Evolutionary conservation across 2,888 invertebrate genomes (phyloP), one percentile per base, ranked within the genome.

Genomic region (Alloplasta piceator): DNA sequence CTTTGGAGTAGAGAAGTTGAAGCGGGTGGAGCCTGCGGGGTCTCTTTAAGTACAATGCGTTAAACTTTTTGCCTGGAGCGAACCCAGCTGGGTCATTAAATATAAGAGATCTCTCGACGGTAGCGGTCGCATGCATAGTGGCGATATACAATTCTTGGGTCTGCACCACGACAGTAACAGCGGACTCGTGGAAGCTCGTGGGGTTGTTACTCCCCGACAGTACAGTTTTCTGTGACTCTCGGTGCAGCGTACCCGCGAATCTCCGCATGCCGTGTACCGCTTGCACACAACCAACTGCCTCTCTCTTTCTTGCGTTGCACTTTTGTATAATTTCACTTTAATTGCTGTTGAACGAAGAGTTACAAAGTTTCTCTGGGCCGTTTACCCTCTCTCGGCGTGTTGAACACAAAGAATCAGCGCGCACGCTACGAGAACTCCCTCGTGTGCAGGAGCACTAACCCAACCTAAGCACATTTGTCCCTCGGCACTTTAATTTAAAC

Each of bases 311-410:
- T 73, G 50, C 77, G 74, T 81, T 77, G 74, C 78, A 84, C 75
- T 87, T 89, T 88, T 89, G 89, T 90, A 89, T 90, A 89, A 90
- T 90, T 89, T 87, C 86, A 89, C 87, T 88, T 90, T 89, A 90
- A 90, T 89, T 90, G 88, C 90, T 89, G 88, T 88, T 87, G 86
- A 86, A 81, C 80, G 78, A 70, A 70, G 82, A 88, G 86, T 88
- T 88, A 85, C 85, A 86, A 87, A 89, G 87, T 89, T 87, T 87
- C 81, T 80, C 63, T 50, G 50, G 55, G 52, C 56, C 71, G 78
- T 83, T 87, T 85, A 64, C 72, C 36, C 74, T 74, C 75, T 66
- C 26, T 64, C 73, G n/a, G 66, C 43, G 48, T 56, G 66, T 56
- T 46, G 74, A 55, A 55, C 14, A 10, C 26, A 43, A 70, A 70